Conservation (phyloP, 2,797 vertebrate genomes). For the Poecilia velifera region DNA sequence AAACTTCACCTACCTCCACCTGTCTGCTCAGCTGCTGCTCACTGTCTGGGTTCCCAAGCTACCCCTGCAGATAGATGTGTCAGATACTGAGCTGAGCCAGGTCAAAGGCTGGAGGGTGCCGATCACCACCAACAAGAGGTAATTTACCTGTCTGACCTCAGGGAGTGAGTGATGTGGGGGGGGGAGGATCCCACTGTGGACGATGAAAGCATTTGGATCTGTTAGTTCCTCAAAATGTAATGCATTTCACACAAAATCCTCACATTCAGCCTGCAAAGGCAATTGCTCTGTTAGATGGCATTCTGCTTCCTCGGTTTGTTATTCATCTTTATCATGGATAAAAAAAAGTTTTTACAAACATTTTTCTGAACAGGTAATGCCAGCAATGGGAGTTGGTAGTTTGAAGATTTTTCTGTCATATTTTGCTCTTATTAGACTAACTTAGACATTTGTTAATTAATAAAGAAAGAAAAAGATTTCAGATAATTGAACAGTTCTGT, state of each 20-base stretch:
- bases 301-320: background rate
- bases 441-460: background rate
- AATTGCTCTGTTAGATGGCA: background rate
- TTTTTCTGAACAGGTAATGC: background rate
- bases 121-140: conserved; percentile 90
- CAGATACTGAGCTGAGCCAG: conserved; percentile 94
- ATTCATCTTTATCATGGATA: conserved; percentile 1
- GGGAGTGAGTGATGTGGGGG: background rate
- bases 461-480: background rate
- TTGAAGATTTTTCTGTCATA: background rate
- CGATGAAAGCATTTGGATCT: background rate
- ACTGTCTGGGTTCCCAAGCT: conserved; percentile 92
- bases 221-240: conserved; percentile 6
- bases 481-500: background rate
- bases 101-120: conserved; percentile 97
- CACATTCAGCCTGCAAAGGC: conserved; percentile 9
- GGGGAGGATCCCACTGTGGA: background rate
- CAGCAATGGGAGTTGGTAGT: background rate
- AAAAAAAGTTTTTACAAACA: background rate
- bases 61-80: conserved; percentile 94
- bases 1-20: conserved; percentile 94
- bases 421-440: background rate
- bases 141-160: conserved; percentile 8
- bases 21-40: conserved; percentile 89
- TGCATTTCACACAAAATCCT: background rate